phyloP scores from a whole-genome alignment of 1,140 invertebrate species.

The Drosophila littoralis region DNA sequence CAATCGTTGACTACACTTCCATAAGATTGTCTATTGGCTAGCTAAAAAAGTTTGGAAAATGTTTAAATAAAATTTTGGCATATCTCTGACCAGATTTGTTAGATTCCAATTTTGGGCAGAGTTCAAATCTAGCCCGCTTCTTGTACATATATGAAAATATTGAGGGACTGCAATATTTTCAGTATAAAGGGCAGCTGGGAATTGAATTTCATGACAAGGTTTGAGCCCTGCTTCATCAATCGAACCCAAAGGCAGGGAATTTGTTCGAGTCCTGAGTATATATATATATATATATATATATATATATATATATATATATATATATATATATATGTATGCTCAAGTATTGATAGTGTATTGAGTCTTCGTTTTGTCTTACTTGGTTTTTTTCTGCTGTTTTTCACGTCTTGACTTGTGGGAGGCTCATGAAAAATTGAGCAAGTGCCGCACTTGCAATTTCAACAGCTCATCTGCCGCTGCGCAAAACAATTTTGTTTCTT shows the following conservation, averaged over 20 bases:
- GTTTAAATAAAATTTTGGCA: too few species aligned
- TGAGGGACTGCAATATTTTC: too few species aligned
- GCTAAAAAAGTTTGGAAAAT: not conserved
- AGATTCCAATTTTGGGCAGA: too few species aligned
- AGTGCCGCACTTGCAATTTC: constrained; percentile 82
- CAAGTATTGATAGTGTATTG: constrained; percentile 3
- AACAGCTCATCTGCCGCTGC: constrained; percentile 77
- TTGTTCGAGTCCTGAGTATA: too few species aligned
- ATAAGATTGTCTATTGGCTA: not conserved
- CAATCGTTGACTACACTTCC: not conserved
- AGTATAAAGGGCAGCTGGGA: not conserved
- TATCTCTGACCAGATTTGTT: too few species aligned
- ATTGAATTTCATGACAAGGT: too few species aligned
- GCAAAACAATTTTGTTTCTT: constrained; percentile 65
- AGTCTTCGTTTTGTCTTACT: not conserved
- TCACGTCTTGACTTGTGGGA: constrained; percentile 59
- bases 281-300: too few species aligned
- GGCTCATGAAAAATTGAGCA: constrained; percentile 82
- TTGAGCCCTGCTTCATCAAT: too few species aligned
- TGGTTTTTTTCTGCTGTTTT: not conserved
- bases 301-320: too few species aligned
- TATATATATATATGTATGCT: too few species aligned
- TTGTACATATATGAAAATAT: not conserved
- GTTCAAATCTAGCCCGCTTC: too few species aligned
- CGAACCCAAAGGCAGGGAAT: too few species aligned